Evolutionary conservation across 2,797 vertebrate genomes (phyloP), one percentile per base, ranked within the genome.

Genomic region (Poeciliopsis gracilis): DNA sequence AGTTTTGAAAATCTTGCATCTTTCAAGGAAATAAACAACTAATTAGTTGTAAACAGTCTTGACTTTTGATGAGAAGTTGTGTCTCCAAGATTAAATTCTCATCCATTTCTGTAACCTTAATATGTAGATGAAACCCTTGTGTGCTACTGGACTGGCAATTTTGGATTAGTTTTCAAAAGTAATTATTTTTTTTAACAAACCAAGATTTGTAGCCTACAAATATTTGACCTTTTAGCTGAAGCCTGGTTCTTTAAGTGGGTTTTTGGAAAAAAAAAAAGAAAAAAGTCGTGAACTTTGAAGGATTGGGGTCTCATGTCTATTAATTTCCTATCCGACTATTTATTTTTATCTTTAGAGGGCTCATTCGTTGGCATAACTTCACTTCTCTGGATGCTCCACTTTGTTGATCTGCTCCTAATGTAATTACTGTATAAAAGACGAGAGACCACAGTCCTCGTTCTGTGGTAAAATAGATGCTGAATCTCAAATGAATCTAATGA

Each of bases 401-500:
- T 41, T 75, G 70, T 80, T 38, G 67, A 75, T 81, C 75, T 11
- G 41, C 72, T 57, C 8, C 47, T 72, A 75, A 76, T 79, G 63
- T 12, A 33, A 81, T 82, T 81, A 76, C 28, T 30, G 20, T 69
- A 33, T 72, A 57, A 69, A 79, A 76, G 28, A 80, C 72, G 2
- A 20, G 53, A 77, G 74, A 77, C 46, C n/a, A 41, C 61, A 47
- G 30, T 77, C 69, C 72, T 70, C 9, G 61, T 76, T 84, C 69
- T 77, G 47, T 28, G 77, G 49, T 55, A 80, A 86, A 82, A 75
- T 45, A n/a, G 16, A 73, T 75, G 81, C 53, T 38, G 41, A 75
- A 80, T 77, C 73, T 78, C 12, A 77, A 8, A 79, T 76, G 16
- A 81, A 84, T 84, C 72, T 82, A 79, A 80, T 61, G 49, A 81